Conservation (phyloP, 2,113 vertebrate species). For the Haliaeetus leucogaster region DNA sequence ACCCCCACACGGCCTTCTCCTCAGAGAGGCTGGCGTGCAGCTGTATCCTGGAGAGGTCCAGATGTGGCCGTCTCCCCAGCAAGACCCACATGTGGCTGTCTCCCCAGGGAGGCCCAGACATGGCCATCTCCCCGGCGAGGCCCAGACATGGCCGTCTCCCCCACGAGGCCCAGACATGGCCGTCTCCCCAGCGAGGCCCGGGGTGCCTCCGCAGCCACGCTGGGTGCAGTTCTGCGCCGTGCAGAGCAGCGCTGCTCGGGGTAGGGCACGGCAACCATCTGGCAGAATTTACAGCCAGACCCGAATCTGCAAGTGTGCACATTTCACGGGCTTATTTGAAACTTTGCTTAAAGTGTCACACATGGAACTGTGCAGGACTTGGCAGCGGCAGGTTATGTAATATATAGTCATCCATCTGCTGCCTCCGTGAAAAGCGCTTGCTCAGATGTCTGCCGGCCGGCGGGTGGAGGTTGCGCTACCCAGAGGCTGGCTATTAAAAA, state of each 20-base stretch:
- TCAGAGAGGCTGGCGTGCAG: rapidly evolving
- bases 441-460: not conserved
- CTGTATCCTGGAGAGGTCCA: not conserved
- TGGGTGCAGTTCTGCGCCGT: rapidly evolving
- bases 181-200: rapidly evolving
- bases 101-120: not conserved
- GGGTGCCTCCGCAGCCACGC: not conserved
- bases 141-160: not conserved
- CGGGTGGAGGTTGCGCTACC: not conserved
- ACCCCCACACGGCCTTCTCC: rapidly evolving
- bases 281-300: not conserved
- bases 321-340: not conserved
- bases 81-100: not conserved
- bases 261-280: not conserved
- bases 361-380: not conserved
- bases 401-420: not conserved
- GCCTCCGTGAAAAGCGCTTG: not conserved
- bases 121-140: rapidly evolving
- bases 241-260: rapidly evolving
- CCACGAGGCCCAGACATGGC: rapidly evolving
- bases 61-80: not conserved
- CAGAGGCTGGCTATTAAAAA: constrained; percentile 19
- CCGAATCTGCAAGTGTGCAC: not conserved
- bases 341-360: not conserved
- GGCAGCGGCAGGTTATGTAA: not conserved